Evolutionary conservation across 37 sponge, comb jelly and placozoan genomes (phyloP).

Genomic region (Hormiphora californensis): DNA sequence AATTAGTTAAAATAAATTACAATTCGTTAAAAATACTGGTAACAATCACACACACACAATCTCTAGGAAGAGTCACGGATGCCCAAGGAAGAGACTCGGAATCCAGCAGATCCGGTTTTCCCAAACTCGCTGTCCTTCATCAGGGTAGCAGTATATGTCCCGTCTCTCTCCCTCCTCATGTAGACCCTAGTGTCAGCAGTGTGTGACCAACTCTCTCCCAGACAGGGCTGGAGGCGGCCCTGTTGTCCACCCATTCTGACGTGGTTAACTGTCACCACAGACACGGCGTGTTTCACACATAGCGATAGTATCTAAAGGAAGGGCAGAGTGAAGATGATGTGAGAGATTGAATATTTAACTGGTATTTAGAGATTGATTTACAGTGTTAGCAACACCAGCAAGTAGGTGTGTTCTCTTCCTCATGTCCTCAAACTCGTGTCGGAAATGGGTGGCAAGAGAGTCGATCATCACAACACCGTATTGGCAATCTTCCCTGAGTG

Average conservation of each 20-base stretch:
- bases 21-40: too few relatives aligned
- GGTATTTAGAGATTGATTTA: too few relatives aligned
- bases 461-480: conserved; percentile 28
- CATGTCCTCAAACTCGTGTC: conserved; percentile 43
- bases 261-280: conserved; percentile 3
- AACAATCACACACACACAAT: not conserved
- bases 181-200: not conserved
- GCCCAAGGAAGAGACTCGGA: conserved; percentile 24
- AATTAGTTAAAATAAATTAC: not conserved
- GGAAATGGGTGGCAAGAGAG: not conserved
- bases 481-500: not conserved
- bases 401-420: conserved; percentile 34
- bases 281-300: not conserved
- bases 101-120: conserved; percentile 15
- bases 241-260: conserved; percentile 45
- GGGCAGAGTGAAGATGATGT: too few relatives aligned
- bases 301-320: not conserved
- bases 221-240: conserved; percentile 30
- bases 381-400: not conserved
- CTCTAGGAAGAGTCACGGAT: not conserved
- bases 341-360: too few relatives aligned
- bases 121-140: not conserved
- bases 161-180: not conserved
- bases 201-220: conserved; percentile 43
- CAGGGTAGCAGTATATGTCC: conserved; percentile 1